Conservation (phyloP, 2,797 vertebrate genomes). For the Danionella dracula region DNA sequence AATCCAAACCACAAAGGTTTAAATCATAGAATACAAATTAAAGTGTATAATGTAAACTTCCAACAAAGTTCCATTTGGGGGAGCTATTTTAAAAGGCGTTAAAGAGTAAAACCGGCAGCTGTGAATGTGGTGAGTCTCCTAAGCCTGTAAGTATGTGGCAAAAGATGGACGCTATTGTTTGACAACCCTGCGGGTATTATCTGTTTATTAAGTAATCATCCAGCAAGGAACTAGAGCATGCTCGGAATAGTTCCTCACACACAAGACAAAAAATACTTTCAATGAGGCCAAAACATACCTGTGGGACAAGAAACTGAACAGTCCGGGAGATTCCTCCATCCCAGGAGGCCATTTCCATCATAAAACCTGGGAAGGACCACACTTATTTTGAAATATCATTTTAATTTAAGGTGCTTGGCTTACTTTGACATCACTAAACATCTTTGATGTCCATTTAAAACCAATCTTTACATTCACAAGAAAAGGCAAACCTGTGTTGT, state of each 20-base stretch:
- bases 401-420: too few relatives aligned
- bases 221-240: background rate
- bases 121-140: slow-evolving; percentile 32
- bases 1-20: too few relatives aligned
- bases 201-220: background rate
- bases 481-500: too few relatives aligned
- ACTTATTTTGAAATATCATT: too few relatives aligned
- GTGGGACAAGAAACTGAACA: slow-evolving; percentile 95
- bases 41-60: slow-evolving; percentile 25
- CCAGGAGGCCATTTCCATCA: slow-evolving; percentile 99
- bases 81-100: slow-evolving; percentile 56
- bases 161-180: background rate
- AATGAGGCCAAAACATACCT: slow-evolving; percentile 65
- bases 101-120: slow-evolving; percentile 52
- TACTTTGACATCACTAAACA: too few relatives aligned
- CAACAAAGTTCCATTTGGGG: slow-evolving; percentile 47
- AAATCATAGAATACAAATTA: background rate
- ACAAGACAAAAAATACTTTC: background rate
- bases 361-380: slow-evolving; percentile 77
- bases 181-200: background rate
- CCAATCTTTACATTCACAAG: too few relatives aligned
- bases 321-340: slow-evolving; percentile 97
- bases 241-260: background rate
- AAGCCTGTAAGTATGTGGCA: slow-evolving; percentile 42
- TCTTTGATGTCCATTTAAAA: too few relatives aligned